Evolutionary conservation across 2,888 invertebrate species (phyloP), one percentile per base, ranked within the genome.

Genomic region (Drosophila phalerata): DNA sequence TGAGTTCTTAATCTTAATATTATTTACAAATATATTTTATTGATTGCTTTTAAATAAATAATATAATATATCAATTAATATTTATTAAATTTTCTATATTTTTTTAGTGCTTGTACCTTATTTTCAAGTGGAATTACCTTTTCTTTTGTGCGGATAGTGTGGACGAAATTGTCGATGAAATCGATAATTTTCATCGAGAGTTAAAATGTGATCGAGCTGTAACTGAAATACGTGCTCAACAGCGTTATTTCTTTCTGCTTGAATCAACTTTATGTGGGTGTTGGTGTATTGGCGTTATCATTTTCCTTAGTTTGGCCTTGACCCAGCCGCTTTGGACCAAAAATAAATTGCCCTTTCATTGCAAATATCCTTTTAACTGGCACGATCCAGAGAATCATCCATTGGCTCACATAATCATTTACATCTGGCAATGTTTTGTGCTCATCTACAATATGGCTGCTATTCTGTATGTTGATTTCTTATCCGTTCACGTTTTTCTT

Each of bases 351-450:
- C 81, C 81, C 0, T 71, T 81, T 17, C 72, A 75, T 32, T 55
- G 30, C 0, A n/a, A 42, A 1, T 81, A 25, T 22, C 84, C 84
- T 0, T 84, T 61, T 13, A 11, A 63, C 0, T 55, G 53, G 58
- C 76, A 73, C 10, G 38, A 84, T 60, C 69, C 85, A 0, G 10
- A 25, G 0, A 43, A 19, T 3, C 78, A 81, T 51, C 68, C 73
- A 0, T 3, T 28, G 0, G 6, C 40, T 0, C 42, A 81, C 17
- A 5, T 6, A 3, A 0, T 63, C 0, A 10, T 79, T 3, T 84
- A 55, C 34, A 1, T 51, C 0, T 55, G 34, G 6, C 81, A 85
- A 38, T 5, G 0, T 0, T 10, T 6, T 0, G 15, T 25, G 1
- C 2, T 73, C 3, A 0, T 4, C 5, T 81, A 64, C 13, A 48